A percentile compares a stretch with the other conserved stretches of the same genome.
Evolutionary conservation across 2,888 invertebrate species (phyloP).

Genomic region (Rhogogaster chlorosoma): DNA sequence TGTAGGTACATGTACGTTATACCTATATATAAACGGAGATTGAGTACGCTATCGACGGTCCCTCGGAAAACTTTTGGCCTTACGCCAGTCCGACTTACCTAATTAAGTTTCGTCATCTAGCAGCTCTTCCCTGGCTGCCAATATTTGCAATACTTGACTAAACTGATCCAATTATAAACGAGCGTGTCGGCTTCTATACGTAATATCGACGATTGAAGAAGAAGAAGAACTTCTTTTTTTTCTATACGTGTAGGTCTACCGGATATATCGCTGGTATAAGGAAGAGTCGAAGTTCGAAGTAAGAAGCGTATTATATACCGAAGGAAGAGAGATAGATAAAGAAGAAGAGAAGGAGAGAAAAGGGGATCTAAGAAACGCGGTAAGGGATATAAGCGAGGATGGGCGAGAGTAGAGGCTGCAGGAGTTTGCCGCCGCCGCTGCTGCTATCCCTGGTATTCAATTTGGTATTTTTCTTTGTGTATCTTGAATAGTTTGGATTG

Average conservation of each 20-base stretch:
- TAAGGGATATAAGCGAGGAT: slow-evolving; percentile 54
- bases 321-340: slow-evolving; percentile 28
- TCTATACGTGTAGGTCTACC: not conserved
- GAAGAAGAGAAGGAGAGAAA: slow-evolving; percentile 57
- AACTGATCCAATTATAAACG: slow-evolving; percentile 74
- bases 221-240: not conserved
- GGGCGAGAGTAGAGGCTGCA: slow-evolving; percentile 57
- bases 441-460: slow-evolving; percentile 77
- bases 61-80: slow-evolving; percentile 68
- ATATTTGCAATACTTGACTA: slow-evolving; percentile 75
- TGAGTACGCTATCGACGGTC: slow-evolving; percentile 55
- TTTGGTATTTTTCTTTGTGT: slow-evolving; percentile 78
- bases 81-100: slow-evolving; percentile 75
- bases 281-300: not conserved
- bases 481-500: slow-evolving; percentile 78
- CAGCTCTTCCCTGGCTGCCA: slow-evolving; percentile 75
- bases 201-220: not conserved
- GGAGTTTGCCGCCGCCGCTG: slow-evolving; percentile 57
- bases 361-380: slow-evolving; percentile 50
- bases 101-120: slow-evolving; percentile 76
- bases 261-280: not conserved
- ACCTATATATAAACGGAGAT: slow-evolving; percentile 47
- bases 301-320: slow-evolving; percentile 22
- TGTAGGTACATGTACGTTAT: slow-evolving; percentile 1
- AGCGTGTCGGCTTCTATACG: not conserved